A percentile compares a stretch with the other conserved stretches of the same genome.
phyloP scores from a whole-genome alignment of 1,140 invertebrate species.

The Papilio polytes region DNA sequence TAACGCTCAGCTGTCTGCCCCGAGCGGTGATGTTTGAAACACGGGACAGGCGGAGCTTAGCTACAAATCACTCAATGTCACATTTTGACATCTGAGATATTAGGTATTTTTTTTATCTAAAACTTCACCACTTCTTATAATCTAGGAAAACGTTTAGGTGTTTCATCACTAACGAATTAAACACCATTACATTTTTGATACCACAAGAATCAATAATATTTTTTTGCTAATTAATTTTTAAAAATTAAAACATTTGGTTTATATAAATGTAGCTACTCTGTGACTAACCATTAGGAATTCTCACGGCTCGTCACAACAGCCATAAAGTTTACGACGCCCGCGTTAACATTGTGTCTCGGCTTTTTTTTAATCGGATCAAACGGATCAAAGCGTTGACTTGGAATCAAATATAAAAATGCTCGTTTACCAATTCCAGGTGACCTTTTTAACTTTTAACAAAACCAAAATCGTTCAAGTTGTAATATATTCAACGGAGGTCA shows the following conservation, averaged over 20 bases:
- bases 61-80: slow-evolving; percentile 85
- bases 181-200: slow-evolving; percentile 39
- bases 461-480: slow-evolving; percentile 31
- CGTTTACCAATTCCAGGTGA: slow-evolving; percentile 43
- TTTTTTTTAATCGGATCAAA: slow-evolving; percentile 66
- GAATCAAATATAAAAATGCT: slow-evolving; percentile 44
- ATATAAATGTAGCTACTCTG: slow-evolving; percentile 45
- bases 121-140: slow-evolving; percentile 74
- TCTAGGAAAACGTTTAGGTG: slow-evolving; percentile 50
- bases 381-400: slow-evolving; percentile 50
- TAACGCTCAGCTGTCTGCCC: slow-evolving; percentile 80
- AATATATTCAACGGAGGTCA: slow-evolving; percentile 44
- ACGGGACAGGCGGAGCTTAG: slow-evolving; percentile 84
- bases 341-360: slow-evolving; percentile 58
- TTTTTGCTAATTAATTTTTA: slow-evolving; percentile 22
- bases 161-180: slow-evolving; percentile 30
- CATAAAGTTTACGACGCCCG: slow-evolving; percentile 71
- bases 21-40: slow-evolving; percentile 84
- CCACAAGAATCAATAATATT: slow-evolving; percentile 1
- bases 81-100: slow-evolving; percentile 85
- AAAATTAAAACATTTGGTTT: slow-evolving; percentile 39
- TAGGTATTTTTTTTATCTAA: slow-evolving; percentile 82
- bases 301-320: slow-evolving; percentile 64
- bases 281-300: slow-evolving; percentile 60
- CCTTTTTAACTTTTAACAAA: slow-evolving; percentile 27